Base-by-base conservation (phyloP, 2,797 vertebrate species). In the Clarias laeviceps region DNA sequence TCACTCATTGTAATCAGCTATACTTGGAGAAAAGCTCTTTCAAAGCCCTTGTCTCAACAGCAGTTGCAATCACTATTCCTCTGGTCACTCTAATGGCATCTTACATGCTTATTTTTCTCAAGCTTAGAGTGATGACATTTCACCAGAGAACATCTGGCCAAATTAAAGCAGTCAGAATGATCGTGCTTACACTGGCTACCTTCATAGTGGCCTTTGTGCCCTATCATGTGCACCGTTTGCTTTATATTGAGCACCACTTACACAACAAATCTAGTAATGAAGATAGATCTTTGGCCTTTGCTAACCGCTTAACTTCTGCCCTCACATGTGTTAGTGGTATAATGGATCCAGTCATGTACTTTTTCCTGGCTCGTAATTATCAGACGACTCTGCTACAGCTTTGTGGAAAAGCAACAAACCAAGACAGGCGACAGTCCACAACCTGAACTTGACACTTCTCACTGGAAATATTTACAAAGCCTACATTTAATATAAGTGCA, bases 331-430 rank as follows among this genome's bases (percentile, higher is more conserved):
- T 95, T 61, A 94, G 90, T 29, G 91, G 91, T 3, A 77, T 94
- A 12, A 87, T 96, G 87, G 94, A 95, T 89, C 95, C 95, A 24
- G 86, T 95, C 0, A 92, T 96, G 93, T 95, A 96, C 88, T 95
- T 96, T 86, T 94, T 94, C 83, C 87, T 96, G 24, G 93, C 94
- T 24, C 80, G 15, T 40, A 87, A 86, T 14, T 96, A 94, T 91
- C 92, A 89, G 29, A 72, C 90, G 4, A 88, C 70, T 27, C 64
- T 95, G 82, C 66, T 91, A 24, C 80, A 87, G 72, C 56, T 95
- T 17, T 93, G 93, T 77, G 91, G 91, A 74, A 92, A 87, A 90
- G 84, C 76, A 8, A 65, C 8, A 3, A 14, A 57, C 8, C 1
- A 56, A 15, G 11, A 89, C 15, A 59, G 32, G 7, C 6, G 14